phyloP scores from a whole-genome alignment of 2,888 invertebrate genomes.

The Acanthoscelides obtectus region DNA sequence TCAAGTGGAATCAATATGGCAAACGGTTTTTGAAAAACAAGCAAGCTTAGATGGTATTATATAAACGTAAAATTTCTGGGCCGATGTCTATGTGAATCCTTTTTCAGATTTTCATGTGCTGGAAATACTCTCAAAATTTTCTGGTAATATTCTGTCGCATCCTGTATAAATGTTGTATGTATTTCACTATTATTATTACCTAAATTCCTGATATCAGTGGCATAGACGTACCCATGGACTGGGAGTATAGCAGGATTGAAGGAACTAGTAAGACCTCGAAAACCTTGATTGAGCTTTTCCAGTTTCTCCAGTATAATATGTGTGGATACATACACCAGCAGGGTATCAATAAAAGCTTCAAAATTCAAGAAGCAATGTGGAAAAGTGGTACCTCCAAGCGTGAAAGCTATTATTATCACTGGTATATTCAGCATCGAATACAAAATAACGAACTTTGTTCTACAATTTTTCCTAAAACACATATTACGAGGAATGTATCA shows the following conservation, averaged over 20 bases:
- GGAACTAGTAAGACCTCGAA: not conserved
- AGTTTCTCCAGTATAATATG: not conserved
- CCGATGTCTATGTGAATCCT: no score
- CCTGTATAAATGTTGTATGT: no score
- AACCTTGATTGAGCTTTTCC: not conserved
- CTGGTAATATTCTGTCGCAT: no score
- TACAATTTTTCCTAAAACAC: not conserved
- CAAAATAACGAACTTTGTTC: not conserved
- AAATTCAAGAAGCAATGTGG: not conserved
- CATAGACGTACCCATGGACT: not conserved
- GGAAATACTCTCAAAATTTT: no score
- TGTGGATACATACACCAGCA: not conserved
- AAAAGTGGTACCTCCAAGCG: not conserved
- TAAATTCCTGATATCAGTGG: not conserved
- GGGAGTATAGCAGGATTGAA: not conserved
- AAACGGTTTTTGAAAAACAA: no score
- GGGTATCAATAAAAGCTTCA: not conserved
- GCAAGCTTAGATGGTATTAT: no score
- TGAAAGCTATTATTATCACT: not conserved
- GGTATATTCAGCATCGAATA: not conserved
- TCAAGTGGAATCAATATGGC: no score
- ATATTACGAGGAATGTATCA: not conserved
- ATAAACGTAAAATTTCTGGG: no score
- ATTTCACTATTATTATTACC: not conserved
- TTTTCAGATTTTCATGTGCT: no score